Base-by-base conservation (phyloP, 53 echinoderm and acorn worm species). In the Glandiceps talaboti region DNA sequence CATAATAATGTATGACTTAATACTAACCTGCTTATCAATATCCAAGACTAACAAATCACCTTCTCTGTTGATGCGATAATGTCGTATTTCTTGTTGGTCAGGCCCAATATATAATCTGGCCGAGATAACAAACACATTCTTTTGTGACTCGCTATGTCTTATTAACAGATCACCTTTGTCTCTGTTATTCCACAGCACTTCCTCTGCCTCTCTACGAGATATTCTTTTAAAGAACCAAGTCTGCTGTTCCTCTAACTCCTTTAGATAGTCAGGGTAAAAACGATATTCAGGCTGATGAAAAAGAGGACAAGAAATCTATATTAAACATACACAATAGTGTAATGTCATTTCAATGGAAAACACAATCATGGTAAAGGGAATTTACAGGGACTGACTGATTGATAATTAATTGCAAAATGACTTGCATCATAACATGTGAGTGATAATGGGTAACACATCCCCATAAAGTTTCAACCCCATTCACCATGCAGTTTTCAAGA, bases 141-240 rank as follows among this genome's bases (percentile, higher is more conserved):
- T 78, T 31, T 90, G 89, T 0, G 86, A 74, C 30, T 91, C 93
- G 14, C 93, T 89, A 25, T 94, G 87, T 31, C 99, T 84, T 14
- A 99, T 81, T 27, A 99, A 84, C 14, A 99, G 81, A 29, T 94
- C 89, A 1, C 92, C 92, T 0, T 85, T 33, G 12, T 85, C 76
- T 1, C 78, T 87, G 74, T 92, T 92, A 30, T 92, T 90, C 31
- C 89, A 73, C 26, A 99, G 91, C 75, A 94, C 88, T 86, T 91
- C 83, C 74, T 99, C 91, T 6, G 99, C 93, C 74, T 91, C 87
- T 25, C 31, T 29, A 31, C 99, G 84, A 0, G 91, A 85, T 14
- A 94, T 84, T 32, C 89, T 89, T 31, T 86, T 82, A 77, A 93
- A 88, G 84, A 87, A 99, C 99, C 99, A 99, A 0, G 86, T 84